Conservation (phyloP, 2,888 invertebrate species). For the Neoscelio sp. region DNA sequence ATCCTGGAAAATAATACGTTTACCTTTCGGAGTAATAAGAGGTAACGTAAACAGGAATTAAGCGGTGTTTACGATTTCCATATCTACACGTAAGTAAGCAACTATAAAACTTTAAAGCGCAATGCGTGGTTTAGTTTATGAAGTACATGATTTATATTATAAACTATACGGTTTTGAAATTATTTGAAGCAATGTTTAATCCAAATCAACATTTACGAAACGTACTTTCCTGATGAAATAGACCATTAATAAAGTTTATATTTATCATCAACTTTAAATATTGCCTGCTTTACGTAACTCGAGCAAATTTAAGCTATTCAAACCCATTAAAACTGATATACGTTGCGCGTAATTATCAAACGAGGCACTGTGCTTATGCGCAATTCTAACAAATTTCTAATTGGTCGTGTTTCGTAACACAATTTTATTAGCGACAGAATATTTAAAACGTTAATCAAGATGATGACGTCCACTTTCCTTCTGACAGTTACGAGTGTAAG, state of each 20-base stretch:
- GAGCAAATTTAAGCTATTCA: slow-evolving; percentile 53
- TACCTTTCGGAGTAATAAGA: too few relatives aligned
- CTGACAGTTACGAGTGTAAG: neutral
- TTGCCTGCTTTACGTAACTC: slow-evolving; percentile 37
- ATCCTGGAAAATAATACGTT: too few relatives aligned
- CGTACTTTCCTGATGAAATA: slow-evolving; percentile 53
- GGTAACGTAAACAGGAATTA: too few relatives aligned
- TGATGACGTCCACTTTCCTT: neutral
- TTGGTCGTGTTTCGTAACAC: slow-evolving; percentile 12
- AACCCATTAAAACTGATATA: slow-evolving; percentile 56
- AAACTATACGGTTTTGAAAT: slow-evolving; percentile 28
- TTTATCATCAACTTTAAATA: slow-evolving; percentile 55
- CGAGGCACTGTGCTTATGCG: slow-evolving; percentile 26
- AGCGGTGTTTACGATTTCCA: slow-evolving; percentile 1
- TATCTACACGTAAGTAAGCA: slow-evolving; percentile 1
- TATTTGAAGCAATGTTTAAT: slow-evolving; percentile 48
- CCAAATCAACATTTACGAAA: slow-evolving; percentile 52
- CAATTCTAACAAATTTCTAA: slow-evolving; percentile 37
- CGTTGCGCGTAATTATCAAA: slow-evolving; percentile 41
- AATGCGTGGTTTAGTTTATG: slow-evolving; percentile 12
- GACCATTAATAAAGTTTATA: slow-evolving; percentile 63
- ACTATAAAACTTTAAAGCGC: slow-evolving; percentile 15
- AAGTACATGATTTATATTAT: slow-evolving; percentile 31
- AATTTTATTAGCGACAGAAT: slow-evolving; percentile 32
- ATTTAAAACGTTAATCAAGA: neutral